Percentiles rank a stretch among this genome's conserved stretches.
phyloP scores from a whole-genome alignment of 2,113 vertebrate species.

The Falco punctatus region DNA sequence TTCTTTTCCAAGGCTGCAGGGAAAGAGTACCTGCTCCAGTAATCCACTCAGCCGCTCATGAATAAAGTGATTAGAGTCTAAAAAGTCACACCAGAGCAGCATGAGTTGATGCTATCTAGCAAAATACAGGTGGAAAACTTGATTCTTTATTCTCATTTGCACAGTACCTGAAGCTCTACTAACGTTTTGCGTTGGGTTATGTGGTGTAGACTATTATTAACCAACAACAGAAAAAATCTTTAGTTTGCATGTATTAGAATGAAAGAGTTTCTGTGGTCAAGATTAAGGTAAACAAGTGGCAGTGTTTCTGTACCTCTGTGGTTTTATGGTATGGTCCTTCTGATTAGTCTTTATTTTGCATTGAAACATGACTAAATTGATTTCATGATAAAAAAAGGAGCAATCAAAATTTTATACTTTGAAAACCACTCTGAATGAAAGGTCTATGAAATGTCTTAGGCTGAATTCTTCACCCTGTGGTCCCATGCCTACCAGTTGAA shows the following conservation, averaged over 20 bases:
- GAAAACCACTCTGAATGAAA: background rate
- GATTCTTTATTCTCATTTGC: background rate
- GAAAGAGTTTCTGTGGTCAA: background rate
- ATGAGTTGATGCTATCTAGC: background rate
- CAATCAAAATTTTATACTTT: background rate
- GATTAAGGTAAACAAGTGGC: background rate
- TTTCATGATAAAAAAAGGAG: background rate
- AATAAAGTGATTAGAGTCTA: background rate
- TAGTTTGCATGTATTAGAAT: background rate
- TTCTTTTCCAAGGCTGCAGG: background rate
- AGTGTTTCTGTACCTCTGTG: background rate
- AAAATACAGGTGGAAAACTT: background rate
- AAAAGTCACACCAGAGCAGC: background rate
- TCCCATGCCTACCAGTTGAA: background rate
- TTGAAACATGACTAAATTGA: background rate
- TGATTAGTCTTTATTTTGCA: background rate
- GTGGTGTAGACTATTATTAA: background rate
- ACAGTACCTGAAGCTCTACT: background rate
- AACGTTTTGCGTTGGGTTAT: background rate
- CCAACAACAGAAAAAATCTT: background rate
- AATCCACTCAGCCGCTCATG: background rate
- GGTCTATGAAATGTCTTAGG: background rate
- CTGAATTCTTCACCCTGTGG: background rate
- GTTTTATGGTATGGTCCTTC: background rate
- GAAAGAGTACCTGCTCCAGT: background rate